Evolutionary conservation across 2,113 vertebrate species (phyloP).

Genomic region (Pycnonotus jocosus): DNA sequence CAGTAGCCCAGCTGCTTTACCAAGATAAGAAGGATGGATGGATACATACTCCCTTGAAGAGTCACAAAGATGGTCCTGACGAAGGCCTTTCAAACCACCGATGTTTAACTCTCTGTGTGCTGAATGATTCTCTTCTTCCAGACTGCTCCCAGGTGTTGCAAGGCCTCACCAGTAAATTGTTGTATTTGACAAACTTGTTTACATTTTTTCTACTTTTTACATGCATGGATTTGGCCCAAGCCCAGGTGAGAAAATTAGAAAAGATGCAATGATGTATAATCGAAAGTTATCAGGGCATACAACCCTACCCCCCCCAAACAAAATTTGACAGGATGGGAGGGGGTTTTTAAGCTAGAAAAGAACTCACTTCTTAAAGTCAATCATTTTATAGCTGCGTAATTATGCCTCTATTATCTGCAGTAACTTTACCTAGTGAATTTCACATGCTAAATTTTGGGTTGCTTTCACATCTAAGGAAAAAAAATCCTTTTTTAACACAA

Average conservation of each 20-base stretch:
- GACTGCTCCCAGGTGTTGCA: background rate
- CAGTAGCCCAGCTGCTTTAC: conserved; percentile 34
- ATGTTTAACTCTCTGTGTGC: background rate
- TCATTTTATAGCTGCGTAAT: background rate
- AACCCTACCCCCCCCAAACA: rapidly evolving
- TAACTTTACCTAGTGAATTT: background rate
- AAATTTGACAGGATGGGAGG: background rate
- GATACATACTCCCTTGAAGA: background rate
- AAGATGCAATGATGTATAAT: background rate
- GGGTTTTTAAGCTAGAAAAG: background rate
- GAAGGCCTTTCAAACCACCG: background rate
- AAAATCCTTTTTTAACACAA: background rate
- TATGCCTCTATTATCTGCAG: background rate
- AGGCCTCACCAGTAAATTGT: background rate
- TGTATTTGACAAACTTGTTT: background rate
- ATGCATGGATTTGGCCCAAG: background rate
- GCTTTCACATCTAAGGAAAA: background rate
- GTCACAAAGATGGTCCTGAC: background rate
- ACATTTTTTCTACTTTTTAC: background rate
- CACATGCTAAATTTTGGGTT: background rate
- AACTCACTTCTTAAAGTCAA: background rate
- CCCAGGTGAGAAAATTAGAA: background rate
- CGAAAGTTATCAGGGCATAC: background rate
- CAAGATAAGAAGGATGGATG: conserved; percentile 43
- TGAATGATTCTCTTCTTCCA: background rate